Evolutionary conservation across 2,797 vertebrate species (phyloP), one percentile per base, ranked within the genome.

Genomic region (Knipowitschia caucasica): DNA sequence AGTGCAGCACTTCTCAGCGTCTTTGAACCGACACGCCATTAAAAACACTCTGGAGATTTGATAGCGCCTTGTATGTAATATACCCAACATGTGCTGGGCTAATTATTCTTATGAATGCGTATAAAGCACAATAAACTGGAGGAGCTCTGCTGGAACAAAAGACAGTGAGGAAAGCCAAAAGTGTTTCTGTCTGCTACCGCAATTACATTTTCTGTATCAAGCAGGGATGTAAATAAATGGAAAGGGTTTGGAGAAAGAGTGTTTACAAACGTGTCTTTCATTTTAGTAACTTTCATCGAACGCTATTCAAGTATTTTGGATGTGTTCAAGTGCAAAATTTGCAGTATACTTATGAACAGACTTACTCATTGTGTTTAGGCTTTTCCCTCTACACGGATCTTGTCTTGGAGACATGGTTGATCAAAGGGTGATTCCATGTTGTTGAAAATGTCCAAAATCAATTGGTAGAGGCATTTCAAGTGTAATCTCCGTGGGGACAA

Each of bases 181-280:
- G 30, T 40, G 50, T 56, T 49, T 64, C 29, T 59, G 46, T 39
- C 54, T 27, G 65, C 51, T 64, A 76, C 56, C 59, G 34, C 64
- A 71, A 80, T 79, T 56, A 70, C 52, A 72, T 80, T 82, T 79
- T 79, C 63, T 34, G 64, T 72, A 61, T 65, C 71, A 51, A 60
- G 74, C 53, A 60, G 80, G 83, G 84, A 77, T 82, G 75, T 84
- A 77, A 84, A 62, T 50, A 68, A 50, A 75, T 71, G 5, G 31
- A 89, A 63, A 78, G 55, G 54, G 72, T 72, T 74, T 73, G 43
- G 56, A 75, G 77, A 71, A 75, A 58, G 69, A 77, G 68, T 83
- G 64, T 75, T 80, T 69, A 86, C 77, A 83, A 72, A 74, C 73
- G 71, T 70, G 77, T 39, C 9, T 17, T 15, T 29, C 26, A 29